Evolutionary conservation across 2,113 vertebrate species (phyloP).

Genomic region (Butorides virescens): DNA sequence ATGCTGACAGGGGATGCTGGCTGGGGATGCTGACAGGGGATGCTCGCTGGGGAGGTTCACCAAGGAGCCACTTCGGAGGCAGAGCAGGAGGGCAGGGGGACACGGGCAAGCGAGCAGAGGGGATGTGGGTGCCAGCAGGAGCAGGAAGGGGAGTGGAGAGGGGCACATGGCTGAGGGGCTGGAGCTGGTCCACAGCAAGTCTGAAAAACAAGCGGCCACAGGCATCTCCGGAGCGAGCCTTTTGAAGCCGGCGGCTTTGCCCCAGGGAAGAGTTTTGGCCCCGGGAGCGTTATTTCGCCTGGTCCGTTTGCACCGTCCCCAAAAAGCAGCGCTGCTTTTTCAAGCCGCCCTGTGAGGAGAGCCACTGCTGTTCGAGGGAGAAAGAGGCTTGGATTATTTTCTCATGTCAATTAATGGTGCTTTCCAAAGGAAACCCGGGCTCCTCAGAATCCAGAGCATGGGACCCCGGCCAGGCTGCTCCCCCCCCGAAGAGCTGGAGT

Average conservation of each 20-base stretch:
- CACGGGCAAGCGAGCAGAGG: rapidly evolving
- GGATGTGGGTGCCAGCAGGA: not conserved
- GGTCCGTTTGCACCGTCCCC: not conserved
- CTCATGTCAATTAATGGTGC: constrained; percentile 40
- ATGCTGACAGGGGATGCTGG: no score
- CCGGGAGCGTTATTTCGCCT: not conserved
- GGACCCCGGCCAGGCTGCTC: constrained; percentile 15
- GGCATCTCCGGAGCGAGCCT: not conserved
- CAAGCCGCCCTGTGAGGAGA: not conserved
- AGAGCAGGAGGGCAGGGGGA: not conserved
- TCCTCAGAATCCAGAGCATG: not conserved
- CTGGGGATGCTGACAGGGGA: not conserved
- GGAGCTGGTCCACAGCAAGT: not conserved
- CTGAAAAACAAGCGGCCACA: not conserved
- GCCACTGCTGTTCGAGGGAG: not conserved
- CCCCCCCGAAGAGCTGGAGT: not conserved
- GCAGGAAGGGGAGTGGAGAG: not conserved
- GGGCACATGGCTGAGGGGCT: not conserved
- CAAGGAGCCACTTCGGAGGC: rapidly evolving
- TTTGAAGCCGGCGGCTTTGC: not conserved
- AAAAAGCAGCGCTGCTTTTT: not conserved
- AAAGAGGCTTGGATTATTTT: constrained; percentile 50
- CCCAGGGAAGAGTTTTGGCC: constrained; percentile 13
- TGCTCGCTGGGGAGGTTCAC: rapidly evolving
- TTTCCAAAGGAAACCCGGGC: constrained; percentile 49